Base-by-base conservation (phyloP, 2,113 vertebrate species). In the Spheniscus mendiculus region DNA sequence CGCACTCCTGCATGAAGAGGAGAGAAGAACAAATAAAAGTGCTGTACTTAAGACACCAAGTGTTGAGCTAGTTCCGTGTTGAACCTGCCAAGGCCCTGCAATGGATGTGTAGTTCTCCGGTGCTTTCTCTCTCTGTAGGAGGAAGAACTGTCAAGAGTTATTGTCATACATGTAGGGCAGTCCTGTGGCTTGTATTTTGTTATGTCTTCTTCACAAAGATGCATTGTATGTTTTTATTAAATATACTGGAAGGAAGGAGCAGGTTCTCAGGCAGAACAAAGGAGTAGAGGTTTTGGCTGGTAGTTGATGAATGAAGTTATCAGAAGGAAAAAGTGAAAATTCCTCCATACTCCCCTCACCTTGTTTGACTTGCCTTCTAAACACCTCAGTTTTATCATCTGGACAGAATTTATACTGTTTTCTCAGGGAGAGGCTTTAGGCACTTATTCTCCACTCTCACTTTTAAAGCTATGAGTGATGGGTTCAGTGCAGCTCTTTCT, bases 51-150 rank as follows among this genome's bases (percentile, higher is more conserved):
- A 3, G 19, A 55, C 2, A 4, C 27, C 7, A 20, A 13, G 19
- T 20, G 14, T 13, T 47, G 42, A 82, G 63, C 36, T 66, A 1
- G 1, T 45, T 82, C 32, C 0, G 0, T 47, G 45, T 34, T 22
- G n/a, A 78, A 58, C 47, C 30, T 76, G n/a, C 32, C n/a, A 29
- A 25, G 29, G 58, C 40, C 20, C 44, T 81, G 14, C 27, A 45
- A 2, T 49, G 38, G 21, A 49, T 40, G 22, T 58, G 40, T 17
- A 29, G 52, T 40, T 85, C 27, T 49, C 20, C 36, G n/a, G 26
- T 45, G 32, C 40, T 67, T 59, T 15, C 40, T 63, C 8, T 62
- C 45, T 61, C 12, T 77, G 20, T 13, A 21, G 32, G 40, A 63
- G 29, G 25, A 72, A 32, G n/a, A 69, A 16, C 18, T 82, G 17